Conservation (phyloP, 1,140 invertebrate species). For the Camponotus pennsylvanicus region DNA sequence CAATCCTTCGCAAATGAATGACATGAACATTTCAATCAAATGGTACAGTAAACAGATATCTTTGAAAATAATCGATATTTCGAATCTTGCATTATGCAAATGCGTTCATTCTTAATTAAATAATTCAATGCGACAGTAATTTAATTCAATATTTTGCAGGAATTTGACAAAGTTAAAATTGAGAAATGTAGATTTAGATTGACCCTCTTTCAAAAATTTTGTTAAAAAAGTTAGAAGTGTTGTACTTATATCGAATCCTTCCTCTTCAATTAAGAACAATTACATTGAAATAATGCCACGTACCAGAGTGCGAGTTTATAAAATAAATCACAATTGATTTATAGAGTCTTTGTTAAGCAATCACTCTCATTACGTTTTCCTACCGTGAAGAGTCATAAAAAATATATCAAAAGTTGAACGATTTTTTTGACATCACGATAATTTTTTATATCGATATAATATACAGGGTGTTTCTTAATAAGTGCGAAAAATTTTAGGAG, state of each 20-base stretch:
- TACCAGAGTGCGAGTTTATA: conserved; percentile 6
- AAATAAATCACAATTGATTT: conserved; percentile 49
- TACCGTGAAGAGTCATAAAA: conserved; percentile 33
- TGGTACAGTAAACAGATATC: neutral
- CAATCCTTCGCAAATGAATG: neutral
- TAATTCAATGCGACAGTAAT: neutral
- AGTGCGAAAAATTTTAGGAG: too few species aligned
- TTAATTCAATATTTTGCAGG: neutral
- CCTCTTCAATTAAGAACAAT: neutral
- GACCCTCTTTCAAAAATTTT: neutral
- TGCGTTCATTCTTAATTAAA: conserved; percentile 21
- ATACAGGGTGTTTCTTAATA: too few species aligned
- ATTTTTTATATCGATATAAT: neutral
- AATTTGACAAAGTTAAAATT: neutral
- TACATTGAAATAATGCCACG: neutral
- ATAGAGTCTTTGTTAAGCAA: conserved; percentile 46
- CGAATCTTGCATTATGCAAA: conserved; percentile 40
- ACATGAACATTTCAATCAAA: conserved; percentile 11
- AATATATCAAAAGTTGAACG: neutral
- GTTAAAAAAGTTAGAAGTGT: neutral
- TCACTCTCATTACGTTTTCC: conserved; percentile 19
- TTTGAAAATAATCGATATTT: conserved; percentile 30
- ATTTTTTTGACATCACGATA: neutral
- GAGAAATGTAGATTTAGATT: neutral
- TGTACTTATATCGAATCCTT: neutral